Base-by-base conservation (phyloP, 1,140 invertebrate species). In the Luehdorfia chinensis region DNA sequence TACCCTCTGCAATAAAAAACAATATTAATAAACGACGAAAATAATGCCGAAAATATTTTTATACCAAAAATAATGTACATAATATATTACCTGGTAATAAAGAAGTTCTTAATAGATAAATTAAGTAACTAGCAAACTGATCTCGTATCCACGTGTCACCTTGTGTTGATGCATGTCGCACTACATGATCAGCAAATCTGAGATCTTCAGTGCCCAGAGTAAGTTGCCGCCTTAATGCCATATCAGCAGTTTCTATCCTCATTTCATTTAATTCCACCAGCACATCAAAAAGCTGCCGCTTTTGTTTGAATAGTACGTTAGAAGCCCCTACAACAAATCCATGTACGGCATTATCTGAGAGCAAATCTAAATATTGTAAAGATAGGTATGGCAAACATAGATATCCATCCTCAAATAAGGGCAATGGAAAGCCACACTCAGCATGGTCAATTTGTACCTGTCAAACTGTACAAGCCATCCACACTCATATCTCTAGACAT, bases 221-320 rank as follows among this genome's bases (percentile, higher is more conserved):
- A 3, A 99, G 77, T 64, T 94, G 92, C 33, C 94, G 90, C 57
- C 94, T 91, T 16, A 99, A 79, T 44, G 96, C 93, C 33, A 92
- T 84, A 87, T 98, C 96, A 47, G 92, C 90, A 11, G 96, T 94
- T 74, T 99, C 97, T 68, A 99, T 93, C 71, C 94, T 92, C 32
- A 92, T 92, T 64, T 93, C 93, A 70, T 96, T 94, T 72, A 98
- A 93, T 87, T 98, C 97, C 6, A 99, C 90, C 37, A 99, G 86
- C 18, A 97, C 94, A 88, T 99, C 98, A 65, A 96, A 94, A 2
- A 98, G 81, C 68, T 98, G 94, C 49, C 93, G 92, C 71, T 98
- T 98, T 69, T 98, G 97, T 79, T 97, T 97, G 72, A 99, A 99
- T 4, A 99, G 87, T 9, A 98, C 93, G 90, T 99, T 99, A 23